Base-by-base conservation (phyloP, 1,140 invertebrate species). In the Leptestheria dahalacensis region DNA sequence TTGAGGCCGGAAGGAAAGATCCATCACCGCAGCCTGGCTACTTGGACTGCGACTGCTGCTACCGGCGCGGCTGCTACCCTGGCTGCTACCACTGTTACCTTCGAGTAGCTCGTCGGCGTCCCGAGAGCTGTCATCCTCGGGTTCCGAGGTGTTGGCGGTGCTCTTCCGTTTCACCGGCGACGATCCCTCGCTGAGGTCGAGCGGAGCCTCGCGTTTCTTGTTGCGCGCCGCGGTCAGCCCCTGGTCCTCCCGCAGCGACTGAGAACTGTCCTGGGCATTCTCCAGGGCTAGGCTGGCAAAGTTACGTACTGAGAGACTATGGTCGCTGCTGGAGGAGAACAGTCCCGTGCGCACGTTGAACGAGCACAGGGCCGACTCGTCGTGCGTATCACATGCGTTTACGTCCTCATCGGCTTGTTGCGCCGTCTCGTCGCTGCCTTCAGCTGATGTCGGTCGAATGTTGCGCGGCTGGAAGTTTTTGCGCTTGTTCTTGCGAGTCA, bases 401-500 rank as follows among this genome's bases (percentile, higher is more conserved):
- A 25, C 49, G 25, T 55, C 58, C 58, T 55, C 48, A 24, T 3
- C n/a, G 3, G 6, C 15, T 41, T 12, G 11, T 3, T 41, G 54
- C 29, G 21, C 47, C 61, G 15, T 66, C 70, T 65, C 64, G 28
- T 67, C 72, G 25, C 70, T 71, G 55, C 73, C 73, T 2, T 75
- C 75, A n/a, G 75, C 71, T 29, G 70, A 67, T 58, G 73, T 73
- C 10, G 73, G 67, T 9, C 69, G 71, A 3, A 76, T 78, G 48
- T 80, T 81, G 61, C 79, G 68, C 0, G 81, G 81, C 65, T 81
- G 79, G 69, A 82, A 82, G 67, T 82, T 81, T 66, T 82, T 82
- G 54, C 81, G 70, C 64, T 82, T 82, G 69, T 82, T 82, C 15
- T 49, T 48, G 59, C 78, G 72, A 10, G 48, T 18, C n/a, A 20